Conservation (phyloP, 2,888 invertebrate genomes). For the Allolobophora icterica region DNA sequence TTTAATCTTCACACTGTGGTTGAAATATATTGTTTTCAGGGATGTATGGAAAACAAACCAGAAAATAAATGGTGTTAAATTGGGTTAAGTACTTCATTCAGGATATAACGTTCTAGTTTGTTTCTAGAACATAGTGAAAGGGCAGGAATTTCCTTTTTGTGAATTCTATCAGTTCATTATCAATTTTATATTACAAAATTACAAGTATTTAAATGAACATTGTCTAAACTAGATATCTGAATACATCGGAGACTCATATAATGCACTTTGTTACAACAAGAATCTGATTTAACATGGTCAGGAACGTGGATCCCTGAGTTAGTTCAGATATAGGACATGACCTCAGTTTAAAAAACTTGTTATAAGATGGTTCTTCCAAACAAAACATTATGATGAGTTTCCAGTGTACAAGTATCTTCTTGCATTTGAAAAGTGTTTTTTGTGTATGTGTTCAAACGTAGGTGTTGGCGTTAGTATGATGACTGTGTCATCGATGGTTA, state of each 20-base stretch:
- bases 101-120: not conserved
- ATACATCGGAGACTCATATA: no score
- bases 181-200: not conserved
- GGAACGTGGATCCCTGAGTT: no score
- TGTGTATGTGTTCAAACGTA: not conserved
- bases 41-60: not conserved
- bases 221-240: no score
- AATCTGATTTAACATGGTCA: no score
- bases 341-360: no score
- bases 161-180: not conserved
- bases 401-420: not conserved
- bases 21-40: not conserved
- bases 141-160: not conserved
- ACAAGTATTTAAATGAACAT: no score
- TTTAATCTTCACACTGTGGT: not conserved
- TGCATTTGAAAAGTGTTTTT: not conserved
- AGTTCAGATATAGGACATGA: no score
- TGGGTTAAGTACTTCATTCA: not conserved
- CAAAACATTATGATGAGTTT: no score
- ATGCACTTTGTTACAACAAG: no score
- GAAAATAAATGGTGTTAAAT: not conserved
- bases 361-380: no score
- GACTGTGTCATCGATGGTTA: constrained; percentile 38
- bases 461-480: constrained; percentile 43
- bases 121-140: not conserved